Base-by-base conservation (phyloP, 2,113 vertebrate species). In the Bos indicus region DNA sequence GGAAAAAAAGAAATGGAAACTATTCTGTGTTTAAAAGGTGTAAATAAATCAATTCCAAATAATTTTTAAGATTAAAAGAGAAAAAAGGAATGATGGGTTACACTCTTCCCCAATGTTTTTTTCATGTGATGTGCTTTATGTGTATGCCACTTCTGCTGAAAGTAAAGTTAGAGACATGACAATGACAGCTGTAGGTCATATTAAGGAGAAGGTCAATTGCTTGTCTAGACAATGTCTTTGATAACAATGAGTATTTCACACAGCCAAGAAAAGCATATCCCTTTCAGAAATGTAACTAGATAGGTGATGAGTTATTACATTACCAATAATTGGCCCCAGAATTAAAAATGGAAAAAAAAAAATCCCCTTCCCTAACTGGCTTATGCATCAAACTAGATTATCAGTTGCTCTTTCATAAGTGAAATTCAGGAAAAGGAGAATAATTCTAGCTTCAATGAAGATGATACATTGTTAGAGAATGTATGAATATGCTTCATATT, bases 191-290 rank as follows among this genome's bases (percentile, higher is more conserved):
- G 17, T 90, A 96, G 97, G 98, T 97, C 96, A 97, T 30, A 54
- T 87, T 93, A 92, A 91, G 77, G 30, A 77, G 83, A 95, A 85
- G 85, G 97, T 98, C 98, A 97, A 95, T 92, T 90, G 84, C 97
- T 95, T 97, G 98, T 98, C 98, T 98, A 98, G 98, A 98, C 98
- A 96, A 67, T 88, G 93, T 97, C 93, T 98, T 97, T 97, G 96
- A 97, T 98, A 97, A 98, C 95, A 97, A 87, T 94, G 95, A 94
- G 81, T 83, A 94, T 95, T 98, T 96, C 88, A 97, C 93, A 95
- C 43, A 95, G 40, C 48, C 78, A 54, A 19, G 46, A 88, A 97
- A 97, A 98, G 89, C 67, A 46, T 86, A 96, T 94, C 90, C 62
- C 23, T 94, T 97, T 95, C 90, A 48, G 59, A 96, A 95, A 93